Evolutionary conservation across 2,888 invertebrate genomes (phyloP).

Genomic region (Chrysopilus asiliformis): DNA sequence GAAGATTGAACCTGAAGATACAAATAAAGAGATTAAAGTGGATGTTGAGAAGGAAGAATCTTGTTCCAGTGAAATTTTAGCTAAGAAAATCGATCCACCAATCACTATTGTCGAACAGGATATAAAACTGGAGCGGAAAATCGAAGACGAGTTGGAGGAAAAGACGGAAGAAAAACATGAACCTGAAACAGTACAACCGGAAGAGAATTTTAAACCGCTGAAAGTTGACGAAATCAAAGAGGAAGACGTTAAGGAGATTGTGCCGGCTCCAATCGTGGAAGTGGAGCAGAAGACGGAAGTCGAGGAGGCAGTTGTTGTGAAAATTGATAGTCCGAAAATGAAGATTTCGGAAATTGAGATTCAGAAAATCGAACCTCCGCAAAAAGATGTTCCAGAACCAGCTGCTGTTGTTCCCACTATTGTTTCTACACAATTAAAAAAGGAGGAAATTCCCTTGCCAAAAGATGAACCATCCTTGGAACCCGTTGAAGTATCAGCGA

Average conservation of each 20-base stretch:
- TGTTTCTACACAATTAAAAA: neutral
- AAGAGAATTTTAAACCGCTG: neutral
- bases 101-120: slow-evolving; percentile 12
- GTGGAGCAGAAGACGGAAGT: slow-evolving; percentile 1
- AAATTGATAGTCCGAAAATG: neutral
- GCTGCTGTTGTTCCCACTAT: neutral
- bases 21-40: slow-evolving; percentile 29
- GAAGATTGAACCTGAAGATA: slow-evolving; percentile 34
- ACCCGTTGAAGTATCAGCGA: slow-evolving; percentile 3
- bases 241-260: neutral
- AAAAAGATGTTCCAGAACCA: no score
- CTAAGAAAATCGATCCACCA: slow-evolving; percentile 6
- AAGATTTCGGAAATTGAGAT: neutral
- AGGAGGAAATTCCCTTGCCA: neutral
- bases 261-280: neutral
- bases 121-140: slow-evolving; percentile 7
- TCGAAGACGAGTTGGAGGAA: slow-evolving; percentile 8
- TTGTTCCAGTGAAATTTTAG: slow-evolving; percentile 5
- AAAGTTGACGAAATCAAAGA: neutral
- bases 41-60: slow-evolving; percentile 34
- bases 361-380: no score
- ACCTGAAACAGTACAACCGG: slow-evolving; percentile 5
- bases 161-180: neutral
- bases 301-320: neutral
- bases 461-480: slow-evolving; percentile 7